A percentile compares a stretch with the other conserved stretches of the same genome.
phyloP scores from a whole-genome alignment of 2,113 vertebrate species.

The Speoplatyrhinus poulsoni region DNA sequence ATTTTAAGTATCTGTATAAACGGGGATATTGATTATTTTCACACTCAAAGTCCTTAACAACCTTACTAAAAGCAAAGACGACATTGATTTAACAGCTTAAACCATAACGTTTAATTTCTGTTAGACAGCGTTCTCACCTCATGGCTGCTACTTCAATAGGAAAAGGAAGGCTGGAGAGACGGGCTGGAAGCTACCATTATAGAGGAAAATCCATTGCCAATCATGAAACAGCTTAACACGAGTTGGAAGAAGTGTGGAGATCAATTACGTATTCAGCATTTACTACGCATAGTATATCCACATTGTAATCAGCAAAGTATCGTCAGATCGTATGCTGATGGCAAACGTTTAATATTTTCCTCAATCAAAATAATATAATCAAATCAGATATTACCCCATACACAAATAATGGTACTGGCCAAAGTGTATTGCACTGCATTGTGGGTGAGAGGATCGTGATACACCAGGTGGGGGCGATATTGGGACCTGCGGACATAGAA shows the following conservation, averaged over 20 bases:
- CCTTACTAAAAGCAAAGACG: rapidly evolving
- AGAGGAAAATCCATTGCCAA: slow-evolving; percentile 53
- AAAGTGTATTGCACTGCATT: slow-evolving; percentile 42
- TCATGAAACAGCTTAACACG: background rate
- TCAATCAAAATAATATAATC: background rate
- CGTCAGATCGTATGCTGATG: rapidly evolving
- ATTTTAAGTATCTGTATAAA: rapidly evolving
- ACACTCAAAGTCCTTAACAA: rapidly evolving
- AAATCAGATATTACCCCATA: background rate
- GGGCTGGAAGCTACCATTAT: slow-evolving; percentile 67
- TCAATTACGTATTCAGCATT: rapidly evolving
- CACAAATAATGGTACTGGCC: slow-evolving; percentile 47
- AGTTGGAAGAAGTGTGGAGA: rapidly evolving
- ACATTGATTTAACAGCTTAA: slow-evolving; percentile 10
- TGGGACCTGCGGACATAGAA: background rate
- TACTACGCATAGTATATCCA: rapidly evolving
- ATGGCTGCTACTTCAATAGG: slow-evolving; percentile 77
- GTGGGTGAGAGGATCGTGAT: slow-evolving; percentile 30
- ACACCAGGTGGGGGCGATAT: slow-evolving; percentile 13
- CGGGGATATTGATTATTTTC: too few relatives aligned
- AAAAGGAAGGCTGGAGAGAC: slow-evolving; percentile 66
- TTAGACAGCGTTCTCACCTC: slow-evolving; percentile 63
- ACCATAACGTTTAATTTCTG: slow-evolving; percentile 26
- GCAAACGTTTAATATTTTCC: background rate
- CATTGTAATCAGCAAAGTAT: rapidly evolving